phyloP scores from a whole-genome alignment of 2,888 invertebrate species.

The Frankliniella intonsa region DNA sequence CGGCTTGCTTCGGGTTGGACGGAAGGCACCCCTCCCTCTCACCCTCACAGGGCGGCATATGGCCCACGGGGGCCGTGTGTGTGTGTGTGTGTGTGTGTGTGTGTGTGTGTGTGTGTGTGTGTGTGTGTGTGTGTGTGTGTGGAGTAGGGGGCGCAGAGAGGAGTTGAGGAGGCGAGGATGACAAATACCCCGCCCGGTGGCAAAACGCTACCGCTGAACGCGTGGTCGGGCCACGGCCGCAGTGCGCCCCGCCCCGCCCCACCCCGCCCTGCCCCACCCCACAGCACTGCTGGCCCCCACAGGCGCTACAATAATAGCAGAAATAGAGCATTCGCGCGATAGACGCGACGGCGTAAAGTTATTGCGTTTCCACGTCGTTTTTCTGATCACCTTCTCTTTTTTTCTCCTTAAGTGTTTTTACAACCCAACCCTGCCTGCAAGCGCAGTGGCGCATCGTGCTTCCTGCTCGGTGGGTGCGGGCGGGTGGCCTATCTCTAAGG shows the following conservation, averaged over 20 bases:
- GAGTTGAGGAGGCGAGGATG: not conserved
- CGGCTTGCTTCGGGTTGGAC: conserved; percentile 5
- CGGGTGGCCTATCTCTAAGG: too few relatives aligned
- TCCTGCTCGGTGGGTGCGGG: too few relatives aligned
- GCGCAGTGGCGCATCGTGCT: too few relatives aligned
- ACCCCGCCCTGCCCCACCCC: not conserved
- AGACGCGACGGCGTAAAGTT: too few relatives aligned
- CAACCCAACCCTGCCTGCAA: too few relatives aligned
- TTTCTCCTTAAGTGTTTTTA: too few relatives aligned
- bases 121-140: not conserved
- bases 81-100: too few relatives aligned
- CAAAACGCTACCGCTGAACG: conserved; percentile 6
- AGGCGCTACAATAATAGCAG: not conserved
- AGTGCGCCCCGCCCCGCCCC: not conserved
- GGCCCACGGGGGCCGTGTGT: not conserved
- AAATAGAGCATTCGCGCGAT: not conserved
- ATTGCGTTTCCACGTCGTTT: too few relatives aligned
- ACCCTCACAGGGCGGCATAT: not conserved
- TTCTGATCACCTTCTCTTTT: too few relatives aligned
- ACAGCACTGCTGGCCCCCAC: not conserved
- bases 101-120: not conserved
- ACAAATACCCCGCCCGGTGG: conserved; percentile 19
- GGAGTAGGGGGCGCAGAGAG: not conserved
- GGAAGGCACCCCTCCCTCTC: not conserved
- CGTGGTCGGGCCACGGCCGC: not conserved